Evolutionary conservation across 1,140 invertebrate species (phyloP), one percentile per base, ranked within the genome.

Genomic region (Drusus annulatus): DNA sequence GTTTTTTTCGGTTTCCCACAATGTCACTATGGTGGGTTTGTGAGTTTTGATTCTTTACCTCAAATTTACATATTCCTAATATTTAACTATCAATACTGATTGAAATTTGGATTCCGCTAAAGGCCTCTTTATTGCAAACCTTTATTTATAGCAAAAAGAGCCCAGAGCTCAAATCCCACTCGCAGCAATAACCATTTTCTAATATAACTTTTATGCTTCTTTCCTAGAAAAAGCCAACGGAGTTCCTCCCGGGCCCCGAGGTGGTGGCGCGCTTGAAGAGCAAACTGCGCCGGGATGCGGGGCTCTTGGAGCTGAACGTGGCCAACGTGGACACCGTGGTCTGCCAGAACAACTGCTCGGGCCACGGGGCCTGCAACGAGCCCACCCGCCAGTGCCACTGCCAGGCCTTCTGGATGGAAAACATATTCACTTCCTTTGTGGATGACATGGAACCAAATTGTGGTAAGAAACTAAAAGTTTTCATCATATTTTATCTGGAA

Each of bases 361-460:
- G 94, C 1, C 97, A 98, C 88, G 97, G 97, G 54, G 92, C 93
- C 19, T 98, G 97, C 88, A 94, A 98, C 88, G 93, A 95, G 86
- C 92, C 93, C 81, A 94, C 95, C 10, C 92, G 96, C 85, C 91
- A 93, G 69, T 99, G 97, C 85, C 90, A 95, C 65, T 99, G 97
- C 89, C 96, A 98, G 89, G 95, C 96, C 31, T 98, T 98, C 90
- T 99, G 97, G 97, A 98, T 98, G 96, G 94, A 97, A 88, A 91
- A 92, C 87, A 85, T 90, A 10, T 85, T 90, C 50, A 85, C 87
- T 5, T 89, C 88, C 80, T 86, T 90, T 58, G 87, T 90, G 58
- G 87, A 87, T 52, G 89, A 90, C 74, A 87, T 89, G 54, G 87
- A 89, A 82, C 90, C 91, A 16, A 91, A 92, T 84, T 92, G 91